These are phyloP conservation scores for Linyphia triangularis DNA, from an alignment of 2,888 invertebrate species.

Conservation along the genomic window DNA sequence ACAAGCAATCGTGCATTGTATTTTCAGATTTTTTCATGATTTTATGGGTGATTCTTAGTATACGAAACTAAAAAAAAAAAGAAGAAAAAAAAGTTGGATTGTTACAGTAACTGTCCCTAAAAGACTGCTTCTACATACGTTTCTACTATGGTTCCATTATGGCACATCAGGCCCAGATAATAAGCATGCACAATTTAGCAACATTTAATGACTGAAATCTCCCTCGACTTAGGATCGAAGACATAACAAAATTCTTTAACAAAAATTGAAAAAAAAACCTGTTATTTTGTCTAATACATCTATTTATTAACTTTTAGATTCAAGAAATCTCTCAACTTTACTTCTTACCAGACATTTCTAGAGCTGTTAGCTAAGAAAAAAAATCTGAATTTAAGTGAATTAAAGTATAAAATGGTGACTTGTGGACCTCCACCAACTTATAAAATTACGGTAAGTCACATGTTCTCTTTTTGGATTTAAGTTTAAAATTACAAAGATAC, in stretches of 20 bases:
- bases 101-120: background rate
- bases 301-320: constrained; percentile 72
- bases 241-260: no score
- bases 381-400: constrained; percentile 88
- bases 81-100: background rate
- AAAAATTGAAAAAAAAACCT: background rate
- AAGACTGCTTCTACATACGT: no score
- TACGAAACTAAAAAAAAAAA: background rate
- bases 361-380: constrained; percentile 92
- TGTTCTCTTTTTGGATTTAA: no score
- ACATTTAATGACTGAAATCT: no score
- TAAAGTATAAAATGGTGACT: constrained; percentile 85
- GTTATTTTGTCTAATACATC: background rate
- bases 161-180: no score
- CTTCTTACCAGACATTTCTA: constrained; percentile 90
- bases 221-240: background rate
- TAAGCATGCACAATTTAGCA: no score
- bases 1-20: no score
- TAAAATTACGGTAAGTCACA: constrained; percentile 77
- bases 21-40: no score
- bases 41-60: no score
- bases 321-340: constrained; percentile 82
- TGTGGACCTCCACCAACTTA: constrained; percentile 86
- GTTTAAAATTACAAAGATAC: no score
- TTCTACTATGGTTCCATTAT: no score